Conservation (phyloP, 53 echinoderm and acorn worm species). For the Crossaster papposus region DNA sequence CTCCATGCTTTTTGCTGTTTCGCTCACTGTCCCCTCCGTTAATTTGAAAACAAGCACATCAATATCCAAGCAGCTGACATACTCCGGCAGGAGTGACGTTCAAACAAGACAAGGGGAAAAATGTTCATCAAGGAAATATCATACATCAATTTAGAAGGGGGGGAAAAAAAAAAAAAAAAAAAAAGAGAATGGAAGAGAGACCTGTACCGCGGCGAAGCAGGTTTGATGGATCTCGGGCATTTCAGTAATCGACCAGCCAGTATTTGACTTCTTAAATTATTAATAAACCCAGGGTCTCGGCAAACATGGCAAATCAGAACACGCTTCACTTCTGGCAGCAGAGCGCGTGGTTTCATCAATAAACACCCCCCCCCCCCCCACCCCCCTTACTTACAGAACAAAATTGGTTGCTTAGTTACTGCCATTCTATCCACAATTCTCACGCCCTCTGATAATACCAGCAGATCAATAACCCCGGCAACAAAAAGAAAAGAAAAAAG, state of each 20-base stretch:
- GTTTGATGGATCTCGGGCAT: slow-evolving; percentile 12
- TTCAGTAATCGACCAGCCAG: not conserved
- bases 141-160: slow-evolving; percentile 35
- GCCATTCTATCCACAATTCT: slow-evolving; percentile 27
- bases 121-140: slow-evolving; percentile 48
- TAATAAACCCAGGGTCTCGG: slow-evolving; percentile 21
- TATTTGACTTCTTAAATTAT: slow-evolving; percentile 57
- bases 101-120: slow-evolving; percentile 21
- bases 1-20: not conserved
- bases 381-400: not conserved
- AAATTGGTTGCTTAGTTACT: slow-evolving; percentile 33
- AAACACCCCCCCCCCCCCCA: too few species aligned
- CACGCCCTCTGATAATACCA: slow-evolving; percentile 10
- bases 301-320: slow-evolving; percentile 38
- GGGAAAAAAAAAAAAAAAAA: too few species aligned
- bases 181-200: not conserved
- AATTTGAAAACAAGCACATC: slow-evolving; percentile 52
- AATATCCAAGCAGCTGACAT: slow-evolving; percentile 50
- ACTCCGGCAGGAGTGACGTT: slow-evolving; percentile 23
- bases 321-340: slow-evolving; percentile 16
- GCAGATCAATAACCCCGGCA: slow-evolving; percentile 19
- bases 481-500: not conserved
- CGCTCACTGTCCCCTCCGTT: slow-evolving; percentile 1
- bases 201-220: not conserved
- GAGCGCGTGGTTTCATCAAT: slow-evolving; percentile 21